Base-by-base conservation (phyloP, 1,140 invertebrate genomes). In the Aphelenchoides fujianensis region DNA sequence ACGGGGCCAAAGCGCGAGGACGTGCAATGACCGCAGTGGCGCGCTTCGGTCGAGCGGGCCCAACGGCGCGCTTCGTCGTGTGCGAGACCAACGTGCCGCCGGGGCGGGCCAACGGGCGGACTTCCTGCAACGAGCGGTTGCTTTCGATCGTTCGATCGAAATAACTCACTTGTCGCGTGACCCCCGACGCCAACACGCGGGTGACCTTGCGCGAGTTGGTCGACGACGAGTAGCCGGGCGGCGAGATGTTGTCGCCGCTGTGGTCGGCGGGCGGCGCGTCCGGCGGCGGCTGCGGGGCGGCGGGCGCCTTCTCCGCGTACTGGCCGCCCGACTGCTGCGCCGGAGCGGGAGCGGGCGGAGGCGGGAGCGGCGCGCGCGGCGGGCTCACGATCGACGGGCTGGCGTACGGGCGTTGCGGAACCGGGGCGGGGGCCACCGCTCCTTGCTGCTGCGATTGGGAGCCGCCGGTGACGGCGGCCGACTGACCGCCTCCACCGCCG, bases 401-500 rank as follows among this genome's bases (percentile, higher is more conserved):
- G 12, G 57, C 57, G 16, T 16, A 61, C 16, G 57, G 34, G n/a
- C 16, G 5, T 67, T 52, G 7, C 12, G 69, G 71, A 70, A 73
- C 27, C 69, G 70, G 37, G 30, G 70, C 71, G 12, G 27, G n/a
- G 2, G 71, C 23, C n/a, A 68, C 16, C 16, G 62, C 16, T 9
- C 7, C n/a, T n/a, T n/a, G n/a, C 30, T 48, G 55, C 19, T 57
- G 69, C 70, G 74, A 72, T 23, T 74, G 69, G 28, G n/a, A 74
- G 16, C 12, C 63, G 63, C 41, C 41, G 41, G 41, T n/a, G 16
- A 48, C 9, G 64, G 64, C 1, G 35, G 28, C 64, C n/a, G 23
- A 61, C 32, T 59, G 55, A 31, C 32, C n/a, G 41, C 53, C 19
- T 34, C 30, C 16, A 2, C 68, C 54, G 28, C 57, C 55, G 48